Evolutionary conservation across 2,797 vertebrate genomes (phyloP).

Genomic region (Clarias platycephalus): DNA sequence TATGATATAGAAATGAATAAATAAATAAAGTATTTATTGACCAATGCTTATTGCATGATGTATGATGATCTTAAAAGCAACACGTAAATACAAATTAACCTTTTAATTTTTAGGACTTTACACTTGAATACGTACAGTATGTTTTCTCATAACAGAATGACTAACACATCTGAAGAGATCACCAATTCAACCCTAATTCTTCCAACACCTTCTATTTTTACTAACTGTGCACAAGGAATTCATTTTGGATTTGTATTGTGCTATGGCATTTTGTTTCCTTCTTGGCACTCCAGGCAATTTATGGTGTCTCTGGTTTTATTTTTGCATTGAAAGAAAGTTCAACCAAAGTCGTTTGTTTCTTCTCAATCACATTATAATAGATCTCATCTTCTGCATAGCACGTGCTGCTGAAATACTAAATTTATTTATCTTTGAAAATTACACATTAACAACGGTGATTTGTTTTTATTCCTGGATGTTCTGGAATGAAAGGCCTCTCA

Average conservation of each 20-base stretch:
- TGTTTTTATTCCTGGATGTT: not conserved
- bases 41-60: too few relatives aligned
- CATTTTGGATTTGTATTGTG: not conserved
- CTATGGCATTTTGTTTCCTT: not conserved
- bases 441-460: not conserved
- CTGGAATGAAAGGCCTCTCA: constrained; percentile 23
- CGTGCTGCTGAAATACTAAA: not conserved
- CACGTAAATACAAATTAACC: too few relatives aligned
- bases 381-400: not conserved
- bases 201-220: not conserved
- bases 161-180: not conserved
- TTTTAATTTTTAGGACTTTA: too few relatives aligned
- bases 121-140: too few relatives aligned
- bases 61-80: too few relatives aligned
- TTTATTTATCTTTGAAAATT: not conserved
- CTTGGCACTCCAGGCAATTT: constrained; percentile 2
- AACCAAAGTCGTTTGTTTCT: not conserved
- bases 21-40: too few relatives aligned
- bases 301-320: constrained; percentile 21
- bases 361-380: not conserved
- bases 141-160: too few relatives aligned
- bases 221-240: not conserved
- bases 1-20: too few relatives aligned
- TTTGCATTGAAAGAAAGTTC: not conserved
- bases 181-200: not conserved